Conservation (phyloP, 2,113 vertebrate species). For the Melanerpes aurifrons region DNA sequence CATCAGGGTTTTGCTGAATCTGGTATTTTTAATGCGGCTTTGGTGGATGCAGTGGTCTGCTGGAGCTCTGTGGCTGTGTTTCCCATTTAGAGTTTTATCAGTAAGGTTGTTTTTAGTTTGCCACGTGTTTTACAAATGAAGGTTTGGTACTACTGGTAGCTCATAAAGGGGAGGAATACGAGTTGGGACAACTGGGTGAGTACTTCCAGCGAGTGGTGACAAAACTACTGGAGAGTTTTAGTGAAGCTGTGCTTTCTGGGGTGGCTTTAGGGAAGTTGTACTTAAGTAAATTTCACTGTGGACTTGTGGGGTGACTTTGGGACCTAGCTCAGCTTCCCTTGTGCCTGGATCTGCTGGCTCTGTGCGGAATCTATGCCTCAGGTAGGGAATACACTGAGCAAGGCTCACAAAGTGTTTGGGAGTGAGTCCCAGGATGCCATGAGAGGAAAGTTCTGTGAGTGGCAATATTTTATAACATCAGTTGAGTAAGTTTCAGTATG, state of each 20-base stretch:
- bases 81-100: neutral
- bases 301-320: neutral
- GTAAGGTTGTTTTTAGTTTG: neutral
- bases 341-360: neutral
- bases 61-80: neutral
- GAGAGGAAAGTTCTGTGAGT: neutral
- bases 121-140: neutral
- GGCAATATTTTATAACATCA: slow-evolving; percentile 6
- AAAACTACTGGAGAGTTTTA: neutral
- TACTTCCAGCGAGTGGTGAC: neutral
- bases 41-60: neutral
- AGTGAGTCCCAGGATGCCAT: neutral
- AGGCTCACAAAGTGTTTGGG: fast-evolving
- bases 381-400: neutral
- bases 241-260: fast-evolving
- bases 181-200: neutral
- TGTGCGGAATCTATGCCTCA: neutral
- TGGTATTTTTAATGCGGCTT: neutral
- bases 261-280: neutral
- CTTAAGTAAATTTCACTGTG: neutral
- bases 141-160: neutral
- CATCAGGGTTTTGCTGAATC: neutral
- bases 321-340: neutral
- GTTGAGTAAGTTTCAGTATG: slow-evolving; percentile 10
- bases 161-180: neutral